Evolutionary conservation across 2,888 invertebrate species (phyloP).

Genomic region (Sinelater perroti): DNA sequence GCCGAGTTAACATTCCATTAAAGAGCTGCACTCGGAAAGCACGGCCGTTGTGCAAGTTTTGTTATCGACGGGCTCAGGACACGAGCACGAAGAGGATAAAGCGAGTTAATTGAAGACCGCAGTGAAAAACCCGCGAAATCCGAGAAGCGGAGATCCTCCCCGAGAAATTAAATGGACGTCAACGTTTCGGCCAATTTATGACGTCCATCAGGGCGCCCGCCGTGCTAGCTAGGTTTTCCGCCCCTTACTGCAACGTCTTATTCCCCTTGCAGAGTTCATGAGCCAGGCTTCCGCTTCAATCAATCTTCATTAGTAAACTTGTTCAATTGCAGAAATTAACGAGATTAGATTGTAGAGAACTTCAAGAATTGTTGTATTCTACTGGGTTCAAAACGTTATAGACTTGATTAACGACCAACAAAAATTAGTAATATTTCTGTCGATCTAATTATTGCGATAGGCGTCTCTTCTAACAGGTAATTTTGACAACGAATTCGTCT

Average conservation of each 20-base stretch:
- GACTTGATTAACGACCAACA: no score
- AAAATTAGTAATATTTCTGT: no score
- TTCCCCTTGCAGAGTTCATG: constrained; percentile 6
- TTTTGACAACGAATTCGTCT: no score
- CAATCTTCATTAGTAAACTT: constrained; percentile 3
- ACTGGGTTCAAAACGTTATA: no score
- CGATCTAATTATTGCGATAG: no score
- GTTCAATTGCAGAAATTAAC: not conserved
- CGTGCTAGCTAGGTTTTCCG: constrained; percentile 1
- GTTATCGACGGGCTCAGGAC: not conserved
- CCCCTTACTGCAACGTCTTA: constrained; percentile 12
- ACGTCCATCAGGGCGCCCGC: constrained; percentile 5
- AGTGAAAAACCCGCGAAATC: not conserved
- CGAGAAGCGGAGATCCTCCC: constrained; percentile 4
- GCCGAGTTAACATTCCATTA: not conserved
- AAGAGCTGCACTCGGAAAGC: not conserved
- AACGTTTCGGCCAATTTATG: constrained; percentile 17
- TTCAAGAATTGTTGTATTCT: no score
- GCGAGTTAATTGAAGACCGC: constrained; percentile 1
- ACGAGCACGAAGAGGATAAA: not conserved
- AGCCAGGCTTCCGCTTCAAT: not conserved
- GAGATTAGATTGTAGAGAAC: not conserved
- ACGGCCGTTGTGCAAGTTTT: not conserved
- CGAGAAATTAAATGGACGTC: constrained; percentile 13
- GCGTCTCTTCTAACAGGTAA: no score